phyloP scores from a whole-genome alignment of 2,888 invertebrate species.

The Eristalinus aeneus region DNA sequence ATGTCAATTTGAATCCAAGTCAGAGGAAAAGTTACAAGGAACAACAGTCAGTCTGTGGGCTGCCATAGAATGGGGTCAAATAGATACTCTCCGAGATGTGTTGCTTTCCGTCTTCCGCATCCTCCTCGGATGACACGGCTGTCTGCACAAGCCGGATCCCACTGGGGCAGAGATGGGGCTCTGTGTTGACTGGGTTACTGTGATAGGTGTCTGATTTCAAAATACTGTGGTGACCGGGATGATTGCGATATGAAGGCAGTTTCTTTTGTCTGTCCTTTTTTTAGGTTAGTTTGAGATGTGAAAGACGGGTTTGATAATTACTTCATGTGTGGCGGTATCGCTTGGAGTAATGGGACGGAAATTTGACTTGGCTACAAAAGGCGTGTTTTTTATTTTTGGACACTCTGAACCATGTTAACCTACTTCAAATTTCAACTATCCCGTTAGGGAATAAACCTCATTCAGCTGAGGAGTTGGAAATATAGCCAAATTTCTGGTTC shows the following conservation, averaged over 20 bases:
- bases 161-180: conserved; percentile 20
- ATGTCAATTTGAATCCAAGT: conserved; percentile 51
- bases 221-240: conserved; percentile 40
- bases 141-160: conserved; percentile 52
- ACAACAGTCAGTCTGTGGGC: conserved; percentile 21
- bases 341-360: no score
- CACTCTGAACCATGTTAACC: no score
- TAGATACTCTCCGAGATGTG: conserved; percentile 41
- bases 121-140: conserved; percentile 19
- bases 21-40: conserved; percentile 23
- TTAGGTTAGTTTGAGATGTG: background rate
- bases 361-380: no score
- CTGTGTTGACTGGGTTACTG: conserved; percentile 45
- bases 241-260: conserved; percentile 7
- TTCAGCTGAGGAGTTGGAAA: no score
- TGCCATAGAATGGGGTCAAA: conserved; percentile 53
- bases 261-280: background rate
- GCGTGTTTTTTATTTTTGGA: no score
- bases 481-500: no score
- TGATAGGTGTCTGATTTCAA: conserved; percentile 38
- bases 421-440: no score
- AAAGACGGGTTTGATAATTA: background rate
- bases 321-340: background rate
- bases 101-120: background rate
- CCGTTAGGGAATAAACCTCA: no score